Conservation (phyloP, 2,113 vertebrate species). For the human (Homo sapiens) region GRCh38 chr7:135076501-135077000, state of each 20-base stretch:
- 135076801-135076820: not conserved
- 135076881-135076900: not conserved
- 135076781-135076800: not conserved
- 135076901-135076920: not conserved
- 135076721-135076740: not conserved
- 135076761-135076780: not conserved
- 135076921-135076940: not conserved
- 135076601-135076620: constrained; percentile 42
- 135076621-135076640: constrained; percentile 12
- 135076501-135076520: not conserved
- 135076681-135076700: constrained; percentile 25
- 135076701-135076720: constrained; percentile 8
- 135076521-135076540: not conserved
- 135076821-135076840: not conserved
- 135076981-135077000: not conserved
- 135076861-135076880: not conserved
- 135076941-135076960: not conserved
- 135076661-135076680: not conserved
- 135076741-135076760: constrained; percentile 35
- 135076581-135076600: constrained; percentile 42
- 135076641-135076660: not conserved
- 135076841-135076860: not conserved
- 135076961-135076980: not conserved
- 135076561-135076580: constrained; percentile 29
- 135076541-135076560: not conserved